These are phyloP conservation scores for Macrostomum cliftonense DNA, from an alignment of 2,888 invertebrate genomes.

Conservation along the genomic window DNA sequence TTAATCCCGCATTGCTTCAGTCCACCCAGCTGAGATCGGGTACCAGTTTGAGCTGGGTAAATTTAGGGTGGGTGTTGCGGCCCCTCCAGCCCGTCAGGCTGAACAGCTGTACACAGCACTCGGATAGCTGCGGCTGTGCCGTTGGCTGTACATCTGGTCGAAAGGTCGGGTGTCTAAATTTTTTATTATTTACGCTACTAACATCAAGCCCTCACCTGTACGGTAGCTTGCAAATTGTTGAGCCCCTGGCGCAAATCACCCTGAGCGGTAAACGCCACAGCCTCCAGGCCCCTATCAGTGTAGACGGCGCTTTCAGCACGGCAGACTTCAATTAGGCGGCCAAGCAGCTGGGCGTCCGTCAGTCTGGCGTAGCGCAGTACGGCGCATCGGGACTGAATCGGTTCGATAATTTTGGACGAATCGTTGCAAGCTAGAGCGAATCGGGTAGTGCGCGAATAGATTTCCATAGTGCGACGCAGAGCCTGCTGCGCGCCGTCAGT, in stretches of 20 bases:
- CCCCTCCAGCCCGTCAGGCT: too few species aligned
- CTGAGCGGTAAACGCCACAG: conserved; percentile 89
- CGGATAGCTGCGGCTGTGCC: too few species aligned
- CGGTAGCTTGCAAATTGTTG: conserved; percentile 49
- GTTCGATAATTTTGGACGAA: conserved; percentile 93
- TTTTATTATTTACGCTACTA: too few species aligned
- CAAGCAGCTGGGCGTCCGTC: conserved; percentile 69
- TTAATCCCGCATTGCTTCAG: too few species aligned
- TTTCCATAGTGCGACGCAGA: conserved; percentile 86
- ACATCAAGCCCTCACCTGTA: too few species aligned
- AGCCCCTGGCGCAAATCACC: conserved; percentile 93
- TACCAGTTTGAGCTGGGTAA: too few species aligned
- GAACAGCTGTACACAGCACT: too few species aligned
- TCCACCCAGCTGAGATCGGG: too few species aligned
- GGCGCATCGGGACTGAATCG: conserved; percentile 93
- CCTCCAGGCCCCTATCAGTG: conserved; percentile 77
- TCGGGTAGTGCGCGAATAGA: conserved; percentile 83
- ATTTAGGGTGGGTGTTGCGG: too few species aligned
- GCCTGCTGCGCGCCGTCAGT: conserved; percentile 98
- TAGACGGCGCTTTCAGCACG: conserved; percentile 54
- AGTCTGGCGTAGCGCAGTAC: conserved; percentile 76
- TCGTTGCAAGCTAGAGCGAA: conserved; percentile 95
- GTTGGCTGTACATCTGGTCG: too few species aligned
- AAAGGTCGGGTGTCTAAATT: too few species aligned
- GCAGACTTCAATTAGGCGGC: conserved; percentile 57